phyloP scores from a whole-genome alignment of 2,113 vertebrate species.

The Cololabis saira region DNA sequence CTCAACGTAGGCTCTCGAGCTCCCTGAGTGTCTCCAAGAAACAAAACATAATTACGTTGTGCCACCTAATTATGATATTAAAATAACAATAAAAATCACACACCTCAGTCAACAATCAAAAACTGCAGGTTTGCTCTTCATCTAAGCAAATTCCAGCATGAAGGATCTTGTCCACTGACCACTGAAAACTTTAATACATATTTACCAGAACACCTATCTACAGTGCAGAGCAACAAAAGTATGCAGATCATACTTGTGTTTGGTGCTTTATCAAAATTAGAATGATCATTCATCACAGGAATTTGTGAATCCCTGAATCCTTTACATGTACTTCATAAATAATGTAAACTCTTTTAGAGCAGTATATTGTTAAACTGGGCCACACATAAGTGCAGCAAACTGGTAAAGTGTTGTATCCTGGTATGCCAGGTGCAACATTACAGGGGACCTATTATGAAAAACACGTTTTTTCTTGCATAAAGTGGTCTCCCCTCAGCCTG shows the following conservation, averaged over 20 bases:
- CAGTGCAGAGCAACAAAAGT: neutral
- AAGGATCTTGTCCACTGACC: too few relatives aligned
- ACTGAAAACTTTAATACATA: too few relatives aligned
- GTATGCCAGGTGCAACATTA: neutral
- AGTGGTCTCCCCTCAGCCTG: too few relatives aligned
- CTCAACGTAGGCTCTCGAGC: conserved; percentile 23
- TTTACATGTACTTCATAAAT: too few relatives aligned
- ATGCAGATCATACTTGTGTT: neutral
- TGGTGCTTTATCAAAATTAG: neutral
- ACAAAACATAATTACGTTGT: conserved; percentile 40
- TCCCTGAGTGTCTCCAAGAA: conserved; percentile 24
- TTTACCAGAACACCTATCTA: neutral
- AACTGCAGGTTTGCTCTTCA: too few relatives aligned
- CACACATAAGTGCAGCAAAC: rapidly evolving
- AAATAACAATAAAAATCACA: conserved; percentile 35
- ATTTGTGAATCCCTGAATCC: too few relatives aligned
- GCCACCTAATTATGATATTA: conserved; percentile 36
- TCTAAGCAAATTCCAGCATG: too few relatives aligned
- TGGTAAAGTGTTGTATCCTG: conserved; percentile 4
- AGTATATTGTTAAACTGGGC: neutral
- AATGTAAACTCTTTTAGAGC: neutral
- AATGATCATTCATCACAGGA: too few relatives aligned
- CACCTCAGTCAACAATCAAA: conserved; percentile 20
- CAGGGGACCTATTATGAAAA: too few relatives aligned
- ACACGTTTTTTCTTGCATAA: too few relatives aligned